Conservation (phyloP, 2,797 vertebrate species). For the Nasua narica region DNA sequence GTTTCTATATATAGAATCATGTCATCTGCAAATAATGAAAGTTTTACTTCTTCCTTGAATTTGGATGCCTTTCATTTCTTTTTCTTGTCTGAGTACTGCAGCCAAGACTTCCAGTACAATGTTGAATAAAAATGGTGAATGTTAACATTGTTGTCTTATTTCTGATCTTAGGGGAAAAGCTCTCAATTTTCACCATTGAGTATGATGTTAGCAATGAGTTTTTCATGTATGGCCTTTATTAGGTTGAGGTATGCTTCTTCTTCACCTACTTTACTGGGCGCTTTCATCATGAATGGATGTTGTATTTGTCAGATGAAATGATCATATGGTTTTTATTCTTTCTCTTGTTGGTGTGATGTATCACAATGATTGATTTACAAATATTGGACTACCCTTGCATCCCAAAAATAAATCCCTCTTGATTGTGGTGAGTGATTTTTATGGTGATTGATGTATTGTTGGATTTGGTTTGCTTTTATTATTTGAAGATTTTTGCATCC, state of each 20-base stretch:
- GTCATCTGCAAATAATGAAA: neutral
- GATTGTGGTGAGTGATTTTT: neutral
- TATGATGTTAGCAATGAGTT: neutral
- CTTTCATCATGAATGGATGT: neutral
- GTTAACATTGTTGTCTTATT: neutral
- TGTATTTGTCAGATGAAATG: neutral
- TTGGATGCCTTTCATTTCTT: neutral
- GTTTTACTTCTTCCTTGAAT: neutral
- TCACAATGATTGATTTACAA: neutral
- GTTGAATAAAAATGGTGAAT: neutral
- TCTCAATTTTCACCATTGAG: neutral
- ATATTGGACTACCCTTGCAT: neutral
- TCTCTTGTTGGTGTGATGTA: neutral
- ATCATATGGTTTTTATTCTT: neutral
- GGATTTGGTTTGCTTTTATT: neutral
- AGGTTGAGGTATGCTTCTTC: neutral
- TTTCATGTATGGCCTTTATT: neutral
- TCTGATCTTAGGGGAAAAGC: neutral
- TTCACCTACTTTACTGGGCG: neutral
- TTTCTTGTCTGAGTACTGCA: neutral
- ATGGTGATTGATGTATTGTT: neutral
- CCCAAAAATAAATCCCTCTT: neutral
- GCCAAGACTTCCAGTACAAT: neutral
- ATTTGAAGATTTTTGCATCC: neutral
- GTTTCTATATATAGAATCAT: neutral